Conservation (phyloP, 1,140 invertebrate species). For the Globodera ellingtonae region DNA sequence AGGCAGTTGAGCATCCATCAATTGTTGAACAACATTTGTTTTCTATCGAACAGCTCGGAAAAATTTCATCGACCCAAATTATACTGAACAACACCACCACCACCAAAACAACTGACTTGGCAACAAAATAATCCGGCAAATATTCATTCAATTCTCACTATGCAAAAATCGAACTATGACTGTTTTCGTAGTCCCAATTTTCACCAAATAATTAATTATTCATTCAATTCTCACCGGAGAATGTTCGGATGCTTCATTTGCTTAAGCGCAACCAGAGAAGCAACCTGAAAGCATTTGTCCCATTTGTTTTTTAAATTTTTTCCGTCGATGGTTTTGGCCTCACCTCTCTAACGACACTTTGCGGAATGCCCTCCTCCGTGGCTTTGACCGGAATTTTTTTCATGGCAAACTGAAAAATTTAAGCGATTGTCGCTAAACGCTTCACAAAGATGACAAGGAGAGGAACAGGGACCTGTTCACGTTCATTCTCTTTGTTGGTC, state of each 20-base stretch:
- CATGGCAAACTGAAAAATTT: constrained; percentile 35
- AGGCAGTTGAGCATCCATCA: no score
- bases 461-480: neutral
- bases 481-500: constrained; percentile 29
- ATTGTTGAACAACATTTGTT: no score
- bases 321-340: neutral
- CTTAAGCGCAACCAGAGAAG: constrained; percentile 36
- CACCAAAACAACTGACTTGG: no score
- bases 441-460: neutral
- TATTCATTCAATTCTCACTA: no score
- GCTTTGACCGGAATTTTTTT: constrained; percentile 39
- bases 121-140: no score
- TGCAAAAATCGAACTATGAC: no score
- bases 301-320: neutral
- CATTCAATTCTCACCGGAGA: constrained; percentile 19
- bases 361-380: constrained; percentile 52
- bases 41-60: no score
- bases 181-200: no score
- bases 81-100: no score
- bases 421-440: neutral
- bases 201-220: no score
- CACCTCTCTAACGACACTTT: constrained; percentile 43
- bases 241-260: constrained; percentile 45
- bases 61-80: no score
- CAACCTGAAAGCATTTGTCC: constrained; percentile 18